Evolutionary conservation across 2,888 invertebrate species (phyloP).

Genomic region (Teinopalpus imperialis): DNA sequence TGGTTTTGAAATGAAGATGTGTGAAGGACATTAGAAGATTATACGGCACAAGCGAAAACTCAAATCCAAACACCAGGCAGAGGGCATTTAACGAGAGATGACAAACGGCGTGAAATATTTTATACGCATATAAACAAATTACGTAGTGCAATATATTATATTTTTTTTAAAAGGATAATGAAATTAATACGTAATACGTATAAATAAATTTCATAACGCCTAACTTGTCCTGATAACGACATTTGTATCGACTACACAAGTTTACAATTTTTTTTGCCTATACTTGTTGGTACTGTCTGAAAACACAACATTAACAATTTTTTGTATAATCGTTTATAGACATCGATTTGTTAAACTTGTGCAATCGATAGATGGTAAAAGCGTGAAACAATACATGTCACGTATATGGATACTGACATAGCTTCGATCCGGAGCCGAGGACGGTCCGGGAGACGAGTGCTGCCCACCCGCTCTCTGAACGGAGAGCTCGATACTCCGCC

Average conservation of each 20-base stretch:
- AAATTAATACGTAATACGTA: constrained; percentile 8
- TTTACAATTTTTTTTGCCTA: no score
- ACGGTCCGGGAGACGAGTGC: constrained; percentile 92
- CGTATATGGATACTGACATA: constrained; percentile 68
- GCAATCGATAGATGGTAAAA: constrained; percentile 14
- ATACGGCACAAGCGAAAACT: constrained; percentile 19
- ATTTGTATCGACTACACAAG: constrained; percentile 17
- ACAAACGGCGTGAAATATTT: constrained; percentile 13
- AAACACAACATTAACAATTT: no score
- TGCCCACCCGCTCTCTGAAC: constrained; percentile 94
- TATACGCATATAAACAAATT: background rate
- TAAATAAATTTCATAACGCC: constrained; percentile 4
- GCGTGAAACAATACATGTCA: constrained; percentile 17
- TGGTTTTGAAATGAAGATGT: constrained; percentile 5
- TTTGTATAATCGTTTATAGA: no score
- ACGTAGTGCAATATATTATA: background rate
- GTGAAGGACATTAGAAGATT: constrained; percentile 4
- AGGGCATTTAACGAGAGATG: constrained; percentile 1
- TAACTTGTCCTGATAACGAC: background rate
- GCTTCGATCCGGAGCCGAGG: constrained; percentile 93
- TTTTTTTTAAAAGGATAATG: no score
- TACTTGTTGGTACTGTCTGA: no score
- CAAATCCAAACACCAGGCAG: constrained; percentile 21
- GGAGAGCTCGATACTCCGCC: constrained; percentile 87
- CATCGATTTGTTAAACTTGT: constrained; percentile 5